A percentile compares a stretch with the other conserved stretches of the same genome.
Conservation (phyloP, 2,797 vertebrate genomes). For the Manis pentadactyla region DNA sequence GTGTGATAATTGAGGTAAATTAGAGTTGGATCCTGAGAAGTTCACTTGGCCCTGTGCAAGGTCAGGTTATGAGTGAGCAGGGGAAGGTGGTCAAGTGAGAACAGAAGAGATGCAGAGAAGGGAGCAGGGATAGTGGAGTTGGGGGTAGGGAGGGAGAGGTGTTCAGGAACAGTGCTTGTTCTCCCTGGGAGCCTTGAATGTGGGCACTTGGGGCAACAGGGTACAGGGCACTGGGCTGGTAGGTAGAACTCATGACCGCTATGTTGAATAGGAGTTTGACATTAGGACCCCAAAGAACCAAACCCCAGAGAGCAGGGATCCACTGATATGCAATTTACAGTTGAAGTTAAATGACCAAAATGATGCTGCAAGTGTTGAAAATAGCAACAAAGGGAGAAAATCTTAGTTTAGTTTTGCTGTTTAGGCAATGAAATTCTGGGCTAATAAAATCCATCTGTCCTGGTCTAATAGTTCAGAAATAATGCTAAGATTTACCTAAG, state of each 20-base stretch:
- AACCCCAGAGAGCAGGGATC: neutral
- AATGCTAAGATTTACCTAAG: neutral
- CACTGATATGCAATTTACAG: neutral
- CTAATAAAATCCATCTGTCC: neutral
- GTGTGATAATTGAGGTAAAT: neutral
- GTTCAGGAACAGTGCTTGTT: neutral
- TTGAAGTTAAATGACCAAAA: neutral
- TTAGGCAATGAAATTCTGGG: neutral
- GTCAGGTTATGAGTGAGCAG: neutral
- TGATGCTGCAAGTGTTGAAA: neutral
- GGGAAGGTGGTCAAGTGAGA: neutral
- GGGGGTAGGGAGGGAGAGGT: fast-evolving
- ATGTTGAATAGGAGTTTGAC: neutral
- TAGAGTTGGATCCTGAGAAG: neutral
- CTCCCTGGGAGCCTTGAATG: neutral
- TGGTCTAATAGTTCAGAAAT: neutral
- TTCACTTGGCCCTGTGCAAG: neutral
- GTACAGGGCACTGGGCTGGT: neutral
- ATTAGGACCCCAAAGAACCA: neutral
- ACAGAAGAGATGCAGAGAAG: neutral
- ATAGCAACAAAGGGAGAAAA: neutral
- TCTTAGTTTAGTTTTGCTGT: neutral
- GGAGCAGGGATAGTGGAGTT: neutral
- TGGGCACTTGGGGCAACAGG: neutral
- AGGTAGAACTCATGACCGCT: neutral